A percentile compares a stretch with the other conserved stretches of the same genome.
These are phyloP conservation scores for Sakesphorus luctuosus DNA, from an alignment of 2,113 vertebrate genomes.

Conservation along the genomic window DNA sequence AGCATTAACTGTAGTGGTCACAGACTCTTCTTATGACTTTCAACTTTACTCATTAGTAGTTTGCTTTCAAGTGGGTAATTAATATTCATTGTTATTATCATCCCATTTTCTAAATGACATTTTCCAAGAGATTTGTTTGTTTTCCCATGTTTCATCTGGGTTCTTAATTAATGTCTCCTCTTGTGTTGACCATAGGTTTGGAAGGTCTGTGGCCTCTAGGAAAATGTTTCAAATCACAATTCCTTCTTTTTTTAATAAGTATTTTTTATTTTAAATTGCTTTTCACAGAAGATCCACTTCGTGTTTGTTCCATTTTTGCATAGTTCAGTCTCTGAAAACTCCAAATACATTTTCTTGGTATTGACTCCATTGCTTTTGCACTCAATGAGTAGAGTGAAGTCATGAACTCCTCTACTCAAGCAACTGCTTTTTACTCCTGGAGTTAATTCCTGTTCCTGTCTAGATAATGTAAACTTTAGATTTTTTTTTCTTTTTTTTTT, in stretches of 20 bases:
- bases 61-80: neutral
- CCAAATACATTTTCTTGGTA: neutral
- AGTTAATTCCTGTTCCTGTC: neutral
- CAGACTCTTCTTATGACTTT: neutral
- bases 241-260: neutral
- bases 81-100: conserved; percentile 10
- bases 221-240: neutral
- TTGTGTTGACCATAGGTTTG: neutral
- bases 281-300: neutral
- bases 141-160: neutral
- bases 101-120: conserved; percentile 6
- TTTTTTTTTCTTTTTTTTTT: neutral
- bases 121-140: conserved; percentile 24
- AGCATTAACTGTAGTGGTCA: neutral
- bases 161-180: neutral
- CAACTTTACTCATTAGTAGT: neutral
- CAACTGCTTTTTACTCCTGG: neutral
- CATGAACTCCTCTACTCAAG: neutral
- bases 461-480: neutral
- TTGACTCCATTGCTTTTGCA: neutral
- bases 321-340: neutral
- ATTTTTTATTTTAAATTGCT: neutral
- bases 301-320: neutral
- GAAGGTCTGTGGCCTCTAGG: neutral
- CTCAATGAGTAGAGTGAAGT: neutral